Base-by-base conservation (phyloP, 2,888 invertebrate genomes). In the Drosophila borealis region DNA sequence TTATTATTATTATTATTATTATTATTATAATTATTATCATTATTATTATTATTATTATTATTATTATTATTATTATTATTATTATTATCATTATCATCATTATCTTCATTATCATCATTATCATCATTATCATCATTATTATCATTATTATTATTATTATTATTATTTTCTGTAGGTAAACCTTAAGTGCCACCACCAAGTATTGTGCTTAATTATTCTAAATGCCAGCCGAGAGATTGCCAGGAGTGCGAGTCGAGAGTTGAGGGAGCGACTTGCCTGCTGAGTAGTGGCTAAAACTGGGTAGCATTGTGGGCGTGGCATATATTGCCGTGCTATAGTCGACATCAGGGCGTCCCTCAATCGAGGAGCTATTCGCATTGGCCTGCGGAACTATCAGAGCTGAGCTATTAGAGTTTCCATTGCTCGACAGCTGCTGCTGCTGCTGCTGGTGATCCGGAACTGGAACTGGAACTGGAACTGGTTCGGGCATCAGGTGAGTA, bases 261-360 rank as follows among this genome's bases (percentile, higher is more conserved):
- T n/a, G n/a, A n/a, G n/a, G n/a, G n/a, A n/a, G n/a, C n/a, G 44
- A 93, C 93, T 93, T 92, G 94, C 95, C 95, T 94, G 95, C 93
- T 69, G 95, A 93, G 91, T 95, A 95, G 83, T 94, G 94, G 92
- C 95, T 95, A 91, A 95, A 95, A 93, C 95, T 95, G 73, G 95
- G 95, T 83, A 95, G 93, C 94, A 95, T 94, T 82, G 95, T 93
- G 75, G 94, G 93, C 69, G 94, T 93, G 88, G 95, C 94, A 80
- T 86, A 92, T 90, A 70, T 91, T 34, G 80, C 68, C n/a, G 63
- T 19, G 46, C 45, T 67, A 44, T 50, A 54, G 37, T 86, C 70
- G 49, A 64, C 61, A 46, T 80, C 81, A 29, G 62, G 62, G 1
- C 72, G 70, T 53, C 56, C 57, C 21, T 63, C 69, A 19, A 39